phyloP scores from a whole-genome alignment of 2,888 invertebrate species.

The Drosophila limbata region DNA sequence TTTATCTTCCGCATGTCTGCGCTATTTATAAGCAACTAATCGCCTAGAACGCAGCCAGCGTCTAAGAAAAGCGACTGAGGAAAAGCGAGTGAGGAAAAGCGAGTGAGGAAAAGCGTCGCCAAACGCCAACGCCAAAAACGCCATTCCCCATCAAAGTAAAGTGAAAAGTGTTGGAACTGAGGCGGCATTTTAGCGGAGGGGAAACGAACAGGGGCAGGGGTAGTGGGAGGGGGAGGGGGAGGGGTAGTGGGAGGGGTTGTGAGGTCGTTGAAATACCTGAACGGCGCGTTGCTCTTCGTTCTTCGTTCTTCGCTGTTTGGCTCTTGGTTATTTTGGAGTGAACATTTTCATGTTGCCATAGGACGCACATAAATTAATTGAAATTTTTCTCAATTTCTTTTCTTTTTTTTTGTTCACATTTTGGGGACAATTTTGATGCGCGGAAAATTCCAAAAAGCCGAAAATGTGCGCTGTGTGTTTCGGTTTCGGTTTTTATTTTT shows the following conservation, averaged over 20 bases:
- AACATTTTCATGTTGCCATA: constrained; percentile 55
- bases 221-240: neutral
- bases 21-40: constrained; percentile 74
- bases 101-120: constrained; percentile 30
- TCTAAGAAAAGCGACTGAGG: constrained; percentile 7
- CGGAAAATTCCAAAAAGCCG: constrained; percentile 47
- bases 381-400: constrained; percentile 41
- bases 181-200: neutral
- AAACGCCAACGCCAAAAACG: constrained; percentile 43
- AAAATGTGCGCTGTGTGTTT: constrained; percentile 10
- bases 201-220: neutral
- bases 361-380: constrained; percentile 72
- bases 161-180: constrained; percentile 10
- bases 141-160: constrained; percentile 35
- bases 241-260: neutral
- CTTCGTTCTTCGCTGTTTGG: neutral
- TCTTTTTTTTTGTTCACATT: neutral
- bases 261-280: constrained; percentile 48
- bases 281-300: constrained; percentile 4
- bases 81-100: constrained; percentile 26
- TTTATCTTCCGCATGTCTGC: constrained; percentile 71
- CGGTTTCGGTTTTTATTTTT: constrained; percentile 52
- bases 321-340: constrained; percentile 33
- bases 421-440: constrained; percentile 52
- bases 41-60: constrained; percentile 64